A percentile compares a stretch with the other conserved stretches of the same genome.
These are phyloP conservation scores for Ectemnius cavifrons DNA, from an alignment of 2,888 invertebrate species.

Conservation along the genomic window DNA sequence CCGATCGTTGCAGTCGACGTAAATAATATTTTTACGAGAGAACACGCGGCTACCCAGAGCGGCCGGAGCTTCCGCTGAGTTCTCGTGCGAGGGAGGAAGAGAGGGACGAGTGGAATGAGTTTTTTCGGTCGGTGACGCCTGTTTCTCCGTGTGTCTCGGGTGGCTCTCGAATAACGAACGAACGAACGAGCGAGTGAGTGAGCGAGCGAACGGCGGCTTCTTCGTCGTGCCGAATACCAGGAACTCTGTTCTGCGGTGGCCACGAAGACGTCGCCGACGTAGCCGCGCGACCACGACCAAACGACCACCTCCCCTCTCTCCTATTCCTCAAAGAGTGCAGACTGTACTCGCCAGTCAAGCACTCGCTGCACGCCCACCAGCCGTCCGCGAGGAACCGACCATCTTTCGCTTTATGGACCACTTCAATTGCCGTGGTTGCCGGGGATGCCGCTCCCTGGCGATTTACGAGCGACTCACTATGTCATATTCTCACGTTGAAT, in stretches of 20 bases:
- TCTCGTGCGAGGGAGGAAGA: too few species aligned
- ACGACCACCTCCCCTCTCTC: background rate
- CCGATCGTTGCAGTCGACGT: slow-evolving; percentile 40
- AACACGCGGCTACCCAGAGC: background rate
- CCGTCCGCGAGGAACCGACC: background rate
- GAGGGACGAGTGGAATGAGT: slow-evolving; percentile 55
- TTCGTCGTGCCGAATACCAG: slow-evolving; percentile 51
- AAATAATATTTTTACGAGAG: slow-evolving; percentile 61
- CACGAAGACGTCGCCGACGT: background rate
- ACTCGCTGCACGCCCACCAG: background rate
- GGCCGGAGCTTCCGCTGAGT: too few species aligned
- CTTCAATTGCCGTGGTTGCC: background rate
- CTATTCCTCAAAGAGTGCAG: too few species aligned
- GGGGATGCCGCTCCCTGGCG: background rate
- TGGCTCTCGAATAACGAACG: slow-evolving; percentile 36
- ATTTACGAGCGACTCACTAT: background rate
- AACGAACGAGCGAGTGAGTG: background rate
- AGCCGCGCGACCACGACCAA: slow-evolving; percentile 8
- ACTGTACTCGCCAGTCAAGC: background rate
- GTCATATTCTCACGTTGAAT: too few species aligned
- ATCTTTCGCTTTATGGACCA: slow-evolving; percentile 3
- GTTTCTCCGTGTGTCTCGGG: slow-evolving; percentile 34
- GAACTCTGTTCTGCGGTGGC: slow-evolving; percentile 60
- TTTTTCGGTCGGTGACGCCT: slow-evolving; percentile 60
- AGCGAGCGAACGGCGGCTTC: slow-evolving; percentile 15